Evolutionary conservation across 2,888 invertebrate genomes (phyloP).

Genomic region (Bombylius discolor): DNA sequence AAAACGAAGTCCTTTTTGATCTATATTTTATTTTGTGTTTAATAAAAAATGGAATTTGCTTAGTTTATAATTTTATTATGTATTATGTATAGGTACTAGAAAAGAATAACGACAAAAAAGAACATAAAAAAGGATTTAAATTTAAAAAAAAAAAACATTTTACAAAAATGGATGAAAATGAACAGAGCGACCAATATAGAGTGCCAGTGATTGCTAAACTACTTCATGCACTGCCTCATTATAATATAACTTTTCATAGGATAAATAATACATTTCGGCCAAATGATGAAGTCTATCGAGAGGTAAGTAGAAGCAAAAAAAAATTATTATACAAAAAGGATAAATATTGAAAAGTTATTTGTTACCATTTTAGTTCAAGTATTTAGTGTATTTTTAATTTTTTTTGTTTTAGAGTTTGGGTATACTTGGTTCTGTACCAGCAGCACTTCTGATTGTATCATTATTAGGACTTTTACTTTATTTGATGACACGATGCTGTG

Average conservation of each 20-base stretch:
- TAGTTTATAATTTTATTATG: too few relatives aligned
- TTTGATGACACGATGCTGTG: slow-evolving; percentile 89
- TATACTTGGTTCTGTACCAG: slow-evolving; percentile 86
- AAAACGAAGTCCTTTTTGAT: too few relatives aligned
- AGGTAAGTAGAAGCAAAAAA: slow-evolving; percentile 44
- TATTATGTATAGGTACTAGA: not conserved
- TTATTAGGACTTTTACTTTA: slow-evolving; percentile 80
- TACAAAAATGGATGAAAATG: slow-evolving; percentile 18
- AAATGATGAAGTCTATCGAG: slow-evolving; percentile 76
- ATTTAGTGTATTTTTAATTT: slow-evolving; percentile 15
- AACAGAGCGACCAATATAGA: slow-evolving; percentile 59
- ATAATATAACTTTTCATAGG: slow-evolving; percentile 78
- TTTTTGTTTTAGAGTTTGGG: slow-evolving; percentile 62
- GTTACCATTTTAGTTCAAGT: not conserved
- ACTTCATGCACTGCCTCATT: slow-evolving; percentile 81
- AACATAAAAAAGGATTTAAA: not conserved
- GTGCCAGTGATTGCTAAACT: slow-evolving; percentile 74
- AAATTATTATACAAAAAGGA: not conserved
- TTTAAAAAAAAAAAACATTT: not conserved
- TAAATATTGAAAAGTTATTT: too few relatives aligned
- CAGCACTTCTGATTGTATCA: slow-evolving; percentile 82
- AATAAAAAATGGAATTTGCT: too few relatives aligned
- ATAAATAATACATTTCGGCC: slow-evolving; percentile 89
- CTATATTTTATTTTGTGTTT: too few relatives aligned
- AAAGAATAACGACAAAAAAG: not conserved